A percentile compares a stretch with the other conserved stretches of the same genome.
Evolutionary conservation across 2,797 vertebrate species (phyloP).

Genomic region (Catharus ustulatus): DNA sequence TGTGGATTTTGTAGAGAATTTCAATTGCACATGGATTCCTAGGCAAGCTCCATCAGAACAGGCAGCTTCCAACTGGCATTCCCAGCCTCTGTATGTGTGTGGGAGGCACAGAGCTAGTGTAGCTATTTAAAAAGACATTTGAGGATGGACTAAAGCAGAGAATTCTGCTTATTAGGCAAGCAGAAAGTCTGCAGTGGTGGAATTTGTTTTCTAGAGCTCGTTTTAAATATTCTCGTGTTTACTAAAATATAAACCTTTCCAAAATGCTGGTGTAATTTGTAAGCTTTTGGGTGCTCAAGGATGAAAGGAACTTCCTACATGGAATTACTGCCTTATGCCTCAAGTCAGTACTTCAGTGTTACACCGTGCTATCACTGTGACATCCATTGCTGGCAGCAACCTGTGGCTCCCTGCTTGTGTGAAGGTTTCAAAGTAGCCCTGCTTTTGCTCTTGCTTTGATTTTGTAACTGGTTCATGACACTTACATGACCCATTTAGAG

Average conservation of each 20-base stretch:
- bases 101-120: not conserved
- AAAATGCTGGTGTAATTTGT: not conserved
- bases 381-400: not conserved
- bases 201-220: not conserved
- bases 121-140: not conserved
- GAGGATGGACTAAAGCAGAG: not conserved
- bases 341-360: not conserved
- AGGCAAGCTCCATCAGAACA: not conserved
- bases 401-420: not conserved
- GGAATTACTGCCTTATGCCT: not conserved
- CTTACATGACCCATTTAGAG: constrained; percentile 3
- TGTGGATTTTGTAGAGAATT: not conserved
- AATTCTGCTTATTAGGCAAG: not conserved
- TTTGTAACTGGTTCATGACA: not conserved
- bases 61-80: not conserved
- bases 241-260: not conserved
- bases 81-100: not conserved
- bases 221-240: not conserved
- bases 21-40: not conserved
- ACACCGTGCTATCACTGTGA: not conserved
- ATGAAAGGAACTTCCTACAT: not conserved
- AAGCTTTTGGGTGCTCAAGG: not conserved
- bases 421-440: not conserved
- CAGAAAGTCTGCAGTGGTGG: not conserved
- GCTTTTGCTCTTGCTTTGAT: constrained; percentile 12